Percentiles rank a stretch among this genome's conserved stretches.
These are phyloP conservation scores for Drosophila antonietae DNA, from an alignment of 2,888 invertebrate species.

Conservation along the genomic window DNA sequence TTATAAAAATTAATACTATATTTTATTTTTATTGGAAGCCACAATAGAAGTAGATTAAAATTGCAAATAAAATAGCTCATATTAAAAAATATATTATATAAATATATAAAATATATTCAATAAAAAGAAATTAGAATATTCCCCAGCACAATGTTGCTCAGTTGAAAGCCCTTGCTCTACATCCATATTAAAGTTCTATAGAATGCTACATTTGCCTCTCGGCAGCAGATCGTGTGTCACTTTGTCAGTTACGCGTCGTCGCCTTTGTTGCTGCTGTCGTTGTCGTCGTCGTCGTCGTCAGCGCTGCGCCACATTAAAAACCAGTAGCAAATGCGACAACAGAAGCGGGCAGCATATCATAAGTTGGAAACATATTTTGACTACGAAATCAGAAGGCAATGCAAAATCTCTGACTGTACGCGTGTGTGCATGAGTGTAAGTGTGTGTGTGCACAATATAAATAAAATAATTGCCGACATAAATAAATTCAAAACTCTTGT, in stretches of 20 bases:
- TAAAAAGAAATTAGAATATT: background rate
- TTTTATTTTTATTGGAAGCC: too few relatives aligned
- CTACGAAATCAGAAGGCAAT: constrained; percentile 76
- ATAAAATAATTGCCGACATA: constrained; percentile 83
- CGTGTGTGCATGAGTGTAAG: constrained; percentile 6
- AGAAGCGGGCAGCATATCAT: constrained; percentile 65
- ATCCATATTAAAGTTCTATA: constrained; percentile 4
- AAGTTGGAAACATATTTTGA: constrained; percentile 80
- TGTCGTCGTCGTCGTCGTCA: constrained; percentile 1
- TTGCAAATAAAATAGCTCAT: background rate
- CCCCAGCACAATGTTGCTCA: background rate
- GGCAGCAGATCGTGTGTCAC: constrained; percentile 30
- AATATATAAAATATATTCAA: background rate
- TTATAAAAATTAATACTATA: background rate
- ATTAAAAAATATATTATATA: background rate
- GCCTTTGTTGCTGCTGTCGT: constrained; percentile 17
- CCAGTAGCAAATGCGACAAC: constrained; percentile 64
- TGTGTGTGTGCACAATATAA: constrained; percentile 73
- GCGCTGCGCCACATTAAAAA: constrained; percentile 45
- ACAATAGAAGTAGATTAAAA: too few relatives aligned
- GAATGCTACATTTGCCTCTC: background rate
- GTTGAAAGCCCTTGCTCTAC: background rate
- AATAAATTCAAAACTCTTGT: constrained; percentile 78
- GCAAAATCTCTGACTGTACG: constrained; percentile 44
- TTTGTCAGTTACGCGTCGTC: constrained; percentile 35